Evolutionary conservation across 2,888 invertebrate genomes (phyloP).

Genomic region (Papilio demoleus): DNA sequence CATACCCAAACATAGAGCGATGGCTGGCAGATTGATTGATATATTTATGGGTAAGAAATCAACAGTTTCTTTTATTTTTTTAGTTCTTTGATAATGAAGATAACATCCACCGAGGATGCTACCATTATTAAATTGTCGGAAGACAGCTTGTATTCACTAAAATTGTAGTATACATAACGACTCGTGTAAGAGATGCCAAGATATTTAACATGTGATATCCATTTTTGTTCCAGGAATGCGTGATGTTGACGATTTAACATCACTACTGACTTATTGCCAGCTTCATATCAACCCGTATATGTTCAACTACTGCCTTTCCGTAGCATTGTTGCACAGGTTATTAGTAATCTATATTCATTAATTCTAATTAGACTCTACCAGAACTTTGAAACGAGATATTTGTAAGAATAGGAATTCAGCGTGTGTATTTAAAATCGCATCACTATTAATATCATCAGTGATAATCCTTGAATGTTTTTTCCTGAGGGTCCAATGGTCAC

Average conservation of each 20-base stretch:
- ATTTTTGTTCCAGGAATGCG: slow-evolving; percentile 81
- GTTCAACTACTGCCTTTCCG: slow-evolving; percentile 89
- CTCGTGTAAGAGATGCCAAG: too few species aligned
- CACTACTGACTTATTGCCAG: slow-evolving; percentile 85
- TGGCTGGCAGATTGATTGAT: slow-evolving; percentile 86
- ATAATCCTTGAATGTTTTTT: too few species aligned
- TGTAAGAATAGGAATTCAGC: not conserved
- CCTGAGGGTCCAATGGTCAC: too few species aligned
- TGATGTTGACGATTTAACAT: slow-evolving; percentile 86
- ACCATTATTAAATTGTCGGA: too few species aligned
- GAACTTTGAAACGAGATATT: not conserved
- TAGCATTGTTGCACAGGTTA: slow-evolving; percentile 86
- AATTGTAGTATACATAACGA: too few species aligned
- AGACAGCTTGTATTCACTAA: too few species aligned
- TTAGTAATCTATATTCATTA: not conserved
- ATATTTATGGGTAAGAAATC: slow-evolving; percentile 84
- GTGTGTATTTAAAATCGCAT: too few species aligned
- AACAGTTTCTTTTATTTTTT: slow-evolving; percentile 3
- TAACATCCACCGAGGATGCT: too few species aligned
- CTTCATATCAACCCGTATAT: slow-evolving; percentile 88
- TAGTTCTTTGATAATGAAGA: too few species aligned
- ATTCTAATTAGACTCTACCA: not conserved
- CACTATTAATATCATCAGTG: too few species aligned
- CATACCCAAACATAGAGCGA: slow-evolving; percentile 85
- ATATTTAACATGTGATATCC: not conserved